phyloP scores from a whole-genome alignment of 2,797 vertebrate genomes.

The Champsocephalus esox region DNA sequence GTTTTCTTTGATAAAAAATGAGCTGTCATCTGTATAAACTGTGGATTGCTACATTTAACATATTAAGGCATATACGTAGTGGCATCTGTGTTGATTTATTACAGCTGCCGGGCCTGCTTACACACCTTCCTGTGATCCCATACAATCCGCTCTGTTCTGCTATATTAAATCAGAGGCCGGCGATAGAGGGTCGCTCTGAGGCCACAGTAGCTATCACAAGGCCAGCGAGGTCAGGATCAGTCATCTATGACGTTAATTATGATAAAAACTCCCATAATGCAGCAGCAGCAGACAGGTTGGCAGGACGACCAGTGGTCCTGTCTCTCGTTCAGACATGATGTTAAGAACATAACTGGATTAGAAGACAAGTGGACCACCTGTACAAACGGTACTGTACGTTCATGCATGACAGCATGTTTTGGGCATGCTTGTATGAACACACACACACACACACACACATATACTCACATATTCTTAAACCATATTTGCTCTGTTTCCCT shows the following conservation, averaged over 20 bases:
- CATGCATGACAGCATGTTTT: conserved; percentile 21
- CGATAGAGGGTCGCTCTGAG: conserved; percentile 6
- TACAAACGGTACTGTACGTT: conserved; percentile 10
- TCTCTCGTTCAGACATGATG: conserved; percentile 27
- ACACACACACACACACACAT: conserved; percentile 21
- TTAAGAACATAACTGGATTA: not conserved
- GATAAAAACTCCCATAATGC: not conserved
- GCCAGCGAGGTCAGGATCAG: not conserved
- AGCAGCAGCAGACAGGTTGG: conserved; percentile 7
- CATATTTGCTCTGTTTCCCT: conserved; percentile 34
- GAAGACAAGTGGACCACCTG: conserved; percentile 51
- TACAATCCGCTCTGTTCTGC: conserved; percentile 19
- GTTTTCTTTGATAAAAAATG: not conserved
- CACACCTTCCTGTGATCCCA: conserved; percentile 28
- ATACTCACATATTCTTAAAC: conserved; percentile 37
- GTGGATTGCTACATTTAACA: conserved; percentile 18
- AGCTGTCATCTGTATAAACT: not conserved
- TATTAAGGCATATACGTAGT: conserved; percentile 7
- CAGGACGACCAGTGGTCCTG: conserved; percentile 1
- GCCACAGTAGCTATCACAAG: not conserved
- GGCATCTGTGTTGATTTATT: conserved; percentile 36
- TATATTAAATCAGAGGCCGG: conserved; percentile 9
- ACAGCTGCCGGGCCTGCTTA: conserved; percentile 35
- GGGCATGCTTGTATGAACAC: conserved; percentile 37
- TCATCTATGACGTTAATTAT: conserved; percentile 5